Percentiles rank a stretch among this genome's conserved stretches.
phyloP scores from a whole-genome alignment of 2,113 vertebrate genomes.

The Eonycteris spelaea region DNA sequence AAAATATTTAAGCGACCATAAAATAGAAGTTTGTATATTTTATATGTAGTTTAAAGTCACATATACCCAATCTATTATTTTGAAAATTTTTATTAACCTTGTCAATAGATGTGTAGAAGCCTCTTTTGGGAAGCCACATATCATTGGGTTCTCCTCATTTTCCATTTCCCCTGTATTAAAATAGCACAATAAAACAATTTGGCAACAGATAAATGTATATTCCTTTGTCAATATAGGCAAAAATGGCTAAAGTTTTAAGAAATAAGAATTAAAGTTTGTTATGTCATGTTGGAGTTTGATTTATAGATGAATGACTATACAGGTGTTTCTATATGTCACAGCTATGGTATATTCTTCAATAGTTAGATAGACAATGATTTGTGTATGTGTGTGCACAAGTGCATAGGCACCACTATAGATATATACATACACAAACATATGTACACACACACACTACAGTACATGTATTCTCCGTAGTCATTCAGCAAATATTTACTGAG shows the following conservation, averaged over 20 bases:
- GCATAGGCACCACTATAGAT: no score
- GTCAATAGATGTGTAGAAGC: background rate
- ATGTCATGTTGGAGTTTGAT: background rate
- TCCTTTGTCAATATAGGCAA: background rate
- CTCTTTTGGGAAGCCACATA: background rate
- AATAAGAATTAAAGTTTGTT: constrained; percentile 4
- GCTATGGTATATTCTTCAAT: background rate
- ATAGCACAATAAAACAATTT: background rate
- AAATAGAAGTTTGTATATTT: background rate
- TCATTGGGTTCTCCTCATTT: background rate
- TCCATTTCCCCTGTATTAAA: background rate
- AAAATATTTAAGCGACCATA: background rate
- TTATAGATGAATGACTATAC: background rate
- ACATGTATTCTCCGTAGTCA: background rate
- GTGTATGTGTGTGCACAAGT: no score
- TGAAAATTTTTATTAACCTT: background rate
- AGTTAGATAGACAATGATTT: background rate
- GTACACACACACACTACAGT: background rate
- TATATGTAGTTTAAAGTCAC: background rate
- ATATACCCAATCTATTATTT: background rate
- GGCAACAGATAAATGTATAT: background rate
- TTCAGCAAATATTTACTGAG: background rate
- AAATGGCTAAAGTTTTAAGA: background rate
- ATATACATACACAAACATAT: no score
- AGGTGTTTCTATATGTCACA: background rate